Base-by-base conservation (phyloP, 1,140 invertebrate genomes). In the Arion vulgaris region DNA sequence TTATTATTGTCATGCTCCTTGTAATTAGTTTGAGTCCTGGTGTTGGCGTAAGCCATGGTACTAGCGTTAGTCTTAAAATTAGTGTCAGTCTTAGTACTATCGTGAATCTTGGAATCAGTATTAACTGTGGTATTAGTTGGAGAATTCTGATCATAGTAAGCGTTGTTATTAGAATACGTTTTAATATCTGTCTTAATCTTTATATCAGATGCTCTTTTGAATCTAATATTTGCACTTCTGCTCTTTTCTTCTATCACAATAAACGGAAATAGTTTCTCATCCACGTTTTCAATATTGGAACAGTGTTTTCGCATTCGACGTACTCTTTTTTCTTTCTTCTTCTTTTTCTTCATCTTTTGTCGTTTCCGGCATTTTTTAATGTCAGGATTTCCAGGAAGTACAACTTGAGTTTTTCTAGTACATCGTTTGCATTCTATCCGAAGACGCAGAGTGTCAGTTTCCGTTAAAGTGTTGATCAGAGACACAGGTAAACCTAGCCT, bases 281-380 rank as follows among this genome's bases (percentile, higher is more conserved):
- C 26, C 5, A n/a, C 11, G 19, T 45, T 57, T 19, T 15, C 49
- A 28, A 66, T 19, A 32, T 41, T 62, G 36, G 28, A 26, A 28
- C 57, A 66, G 26, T 79, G 49, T 34, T 66, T 79, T n/a, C 34
- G 51, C 45, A 5, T 38, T 66, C 51, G 36, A 38, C 51, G 36
- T n/a, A 26, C n/a, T 68, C 53, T 66, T 23, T 79, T 79, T 15
- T 79, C 28, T 51, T 80, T 71, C 51, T 76, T 76, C 41, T 69
- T 71, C 32, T 45, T 51, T 41, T 80, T 80, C 32, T 38, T 53
- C 32, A 32, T 32, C 38, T 41, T 2, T 11, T 51, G 41, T 38
- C 19, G 41, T 38, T 34, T 45, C 13, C 32, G 45, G 28, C 78
- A 71, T 9, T 4, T 1, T 49, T 76, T 76, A 7, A 49, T 23